Base-by-base conservation (phyloP, 2,888 invertebrate species). In the Andrena haemorrhoa region DNA sequence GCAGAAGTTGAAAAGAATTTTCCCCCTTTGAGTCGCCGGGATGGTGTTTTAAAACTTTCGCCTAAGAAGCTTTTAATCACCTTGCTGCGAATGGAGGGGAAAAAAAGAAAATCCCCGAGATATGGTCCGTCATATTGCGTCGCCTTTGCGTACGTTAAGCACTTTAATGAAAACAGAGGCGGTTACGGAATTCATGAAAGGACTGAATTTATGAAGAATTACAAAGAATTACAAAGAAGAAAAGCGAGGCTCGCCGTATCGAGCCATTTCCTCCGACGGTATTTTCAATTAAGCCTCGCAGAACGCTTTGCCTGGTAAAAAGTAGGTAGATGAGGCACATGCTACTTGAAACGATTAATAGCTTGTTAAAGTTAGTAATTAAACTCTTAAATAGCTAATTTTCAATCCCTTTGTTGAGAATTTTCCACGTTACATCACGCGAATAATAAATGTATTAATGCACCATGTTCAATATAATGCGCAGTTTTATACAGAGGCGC, bases 61-160 rank as follows among this genome's bases (percentile, higher is more conserved):
- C 56, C 66, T 68, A 72, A 80, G 80, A 72, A 79, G 80, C 80
- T 80, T 80, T 80, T 80, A 80, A 80, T 80, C 80, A 79, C 49
- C 61, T 72, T 63, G 72, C 63, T 72, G 66, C 12, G 47, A 56
- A 80, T 72, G 49, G 41, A 26, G 23, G 35, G 20, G 2, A 10
- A 12, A 51, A 6, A 33, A 47, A 16, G 33, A 23, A 23, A 4
- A 58, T n/a, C 4, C 20, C 20, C 23, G 31, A 64, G 49, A 65
- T 51, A 65, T 41, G 12, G 51, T 4, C 16, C 31, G 66, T 72
- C 53, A 41, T 71, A 65, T 79, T 68, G 72, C 72, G 61, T 63
- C 66, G 61, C 33, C 20, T 53, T 65, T 47, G 3, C 29, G 61
- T 47, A n/a, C 56, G 53, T 72, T 49, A 8, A 68, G n/a, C 61